phyloP scores from a whole-genome alignment of 2,888 invertebrate species.

The Apamea sordens region DNA sequence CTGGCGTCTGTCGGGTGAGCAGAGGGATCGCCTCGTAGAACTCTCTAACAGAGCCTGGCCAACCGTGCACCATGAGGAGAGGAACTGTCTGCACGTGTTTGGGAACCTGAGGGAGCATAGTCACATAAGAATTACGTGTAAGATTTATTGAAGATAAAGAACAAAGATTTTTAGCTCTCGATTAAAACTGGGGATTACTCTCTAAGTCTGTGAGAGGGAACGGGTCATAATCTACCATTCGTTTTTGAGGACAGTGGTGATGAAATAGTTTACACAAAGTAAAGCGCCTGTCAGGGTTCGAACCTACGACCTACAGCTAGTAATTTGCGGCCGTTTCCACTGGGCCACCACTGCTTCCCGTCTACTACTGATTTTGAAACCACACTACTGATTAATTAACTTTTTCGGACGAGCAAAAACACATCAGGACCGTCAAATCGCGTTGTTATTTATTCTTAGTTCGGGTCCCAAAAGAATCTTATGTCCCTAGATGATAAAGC shows the following conservation, averaged over 20 bases:
- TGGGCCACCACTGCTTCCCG: too few species aligned
- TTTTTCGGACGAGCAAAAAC: background rate
- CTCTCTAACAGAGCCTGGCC: conserved; percentile 97
- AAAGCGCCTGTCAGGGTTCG: too few species aligned
- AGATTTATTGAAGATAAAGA: background rate
- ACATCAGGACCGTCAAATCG: background rate
- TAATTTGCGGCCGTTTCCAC: too few species aligned
- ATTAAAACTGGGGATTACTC: background rate
- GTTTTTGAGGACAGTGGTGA: too few species aligned
- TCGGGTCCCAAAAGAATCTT: background rate
- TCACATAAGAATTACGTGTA: background rate
- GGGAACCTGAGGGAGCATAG: conserved; percentile 75
- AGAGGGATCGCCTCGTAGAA: conserved; percentile 94
- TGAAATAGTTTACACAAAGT: too few species aligned
- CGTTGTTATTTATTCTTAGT: background rate
- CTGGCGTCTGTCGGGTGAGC: conserved; percentile 87
- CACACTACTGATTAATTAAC: too few species aligned
- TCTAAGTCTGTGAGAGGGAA: background rate
- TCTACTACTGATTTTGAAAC: too few species aligned
- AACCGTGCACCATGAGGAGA: conserved; percentile 95
- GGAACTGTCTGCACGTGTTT: conserved; percentile 89
- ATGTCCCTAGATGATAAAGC: background rate
- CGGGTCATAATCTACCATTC: too few species aligned
- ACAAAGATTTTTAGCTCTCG: background rate
- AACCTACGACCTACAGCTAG: too few species aligned